A percentile compares a stretch with the other conserved stretches of the same genome.
These are phyloP conservation scores for Gallinago paraguaiae DNA, from an alignment of 2,113 vertebrate genomes.

Conservation along the genomic window DNA sequence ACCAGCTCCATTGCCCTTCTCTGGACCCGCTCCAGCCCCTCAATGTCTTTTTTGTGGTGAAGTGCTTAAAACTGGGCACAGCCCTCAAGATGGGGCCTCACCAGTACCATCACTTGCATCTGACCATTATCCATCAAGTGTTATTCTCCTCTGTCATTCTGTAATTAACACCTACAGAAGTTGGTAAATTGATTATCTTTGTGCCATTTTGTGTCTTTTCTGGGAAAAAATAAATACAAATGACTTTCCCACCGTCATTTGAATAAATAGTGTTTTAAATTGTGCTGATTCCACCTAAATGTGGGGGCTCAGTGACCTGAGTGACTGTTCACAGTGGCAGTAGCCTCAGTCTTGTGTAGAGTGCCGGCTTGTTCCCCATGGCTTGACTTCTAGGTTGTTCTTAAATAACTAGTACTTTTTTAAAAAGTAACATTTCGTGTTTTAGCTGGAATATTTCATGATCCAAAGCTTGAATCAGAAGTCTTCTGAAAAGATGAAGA, in stretches of 20 bases:
- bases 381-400: neutral
- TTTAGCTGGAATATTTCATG: conserved; percentile 97
- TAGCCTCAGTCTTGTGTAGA: neutral
- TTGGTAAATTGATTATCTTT: neutral
- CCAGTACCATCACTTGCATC: neutral
- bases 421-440: neutral
- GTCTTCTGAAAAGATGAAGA: conserved; percentile 89
- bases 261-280: neutral
- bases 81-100: too few relatives aligned
- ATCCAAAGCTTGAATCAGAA: conserved; percentile 96
- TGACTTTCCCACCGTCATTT: neutral
- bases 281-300: neutral
- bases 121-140: neutral
- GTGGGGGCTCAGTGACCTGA: neutral
- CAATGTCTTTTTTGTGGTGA: too few relatives aligned
- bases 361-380: neutral
- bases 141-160: neutral
- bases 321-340: too few relatives aligned
- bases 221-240: neutral
- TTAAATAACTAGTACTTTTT: neutral
- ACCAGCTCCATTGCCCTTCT: too few relatives aligned
- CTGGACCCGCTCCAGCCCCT: too few relatives aligned
- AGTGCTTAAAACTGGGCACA: too few relatives aligned
- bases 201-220: neutral
- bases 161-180: neutral